These are phyloP conservation scores for Pygocentrus nattereri DNA, from an alignment of 2,797 vertebrate genomes.

Conservation along the genomic window DNA sequence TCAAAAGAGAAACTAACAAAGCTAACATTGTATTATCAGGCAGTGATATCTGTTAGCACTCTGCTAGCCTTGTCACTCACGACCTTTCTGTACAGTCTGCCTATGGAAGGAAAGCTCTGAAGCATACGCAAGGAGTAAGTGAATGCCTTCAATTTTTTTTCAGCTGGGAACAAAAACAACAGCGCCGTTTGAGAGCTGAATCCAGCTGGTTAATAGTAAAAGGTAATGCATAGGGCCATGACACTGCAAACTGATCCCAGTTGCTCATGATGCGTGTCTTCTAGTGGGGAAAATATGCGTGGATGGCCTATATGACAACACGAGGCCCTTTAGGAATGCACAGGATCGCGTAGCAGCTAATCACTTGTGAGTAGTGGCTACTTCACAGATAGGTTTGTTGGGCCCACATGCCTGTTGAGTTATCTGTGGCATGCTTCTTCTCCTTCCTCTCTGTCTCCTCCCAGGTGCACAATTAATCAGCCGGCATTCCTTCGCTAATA, in stretches of 20 bases:
- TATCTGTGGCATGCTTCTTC: constrained; percentile 31
- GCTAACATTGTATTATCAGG: constrained; percentile 51
- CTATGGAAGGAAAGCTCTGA: neutral
- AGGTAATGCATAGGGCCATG: neutral
- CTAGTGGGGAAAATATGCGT: constrained; percentile 18
- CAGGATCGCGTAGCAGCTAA: constrained; percentile 46
- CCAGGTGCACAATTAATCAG: constrained; percentile 29
- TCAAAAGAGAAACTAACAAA: constrained; percentile 50
- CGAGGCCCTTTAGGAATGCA: constrained; percentile 45
- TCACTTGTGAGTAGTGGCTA: constrained; percentile 44
- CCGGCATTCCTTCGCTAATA: constrained; percentile 45
- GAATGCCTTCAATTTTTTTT: constrained; percentile 10
- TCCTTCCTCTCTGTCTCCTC: neutral
- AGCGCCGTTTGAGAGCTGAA: neutral
- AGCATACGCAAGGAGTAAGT: neutral
- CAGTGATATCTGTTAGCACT: constrained; percentile 38
- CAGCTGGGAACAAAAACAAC: neutral
- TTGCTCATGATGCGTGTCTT: constrained; percentile 1
- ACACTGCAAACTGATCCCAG: neutral
- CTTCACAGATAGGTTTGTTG: constrained; percentile 33
- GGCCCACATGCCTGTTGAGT: neutral
- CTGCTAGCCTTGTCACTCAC: constrained; percentile 37
- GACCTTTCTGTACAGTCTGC: constrained; percentile 18
- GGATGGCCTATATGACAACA: constrained; percentile 10
- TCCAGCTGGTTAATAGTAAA: neutral